Evolutionary conservation across 2,113 vertebrate species (phyloP), one percentile per base, ranked within the genome.

Genomic region (Chionis minor): DNA sequence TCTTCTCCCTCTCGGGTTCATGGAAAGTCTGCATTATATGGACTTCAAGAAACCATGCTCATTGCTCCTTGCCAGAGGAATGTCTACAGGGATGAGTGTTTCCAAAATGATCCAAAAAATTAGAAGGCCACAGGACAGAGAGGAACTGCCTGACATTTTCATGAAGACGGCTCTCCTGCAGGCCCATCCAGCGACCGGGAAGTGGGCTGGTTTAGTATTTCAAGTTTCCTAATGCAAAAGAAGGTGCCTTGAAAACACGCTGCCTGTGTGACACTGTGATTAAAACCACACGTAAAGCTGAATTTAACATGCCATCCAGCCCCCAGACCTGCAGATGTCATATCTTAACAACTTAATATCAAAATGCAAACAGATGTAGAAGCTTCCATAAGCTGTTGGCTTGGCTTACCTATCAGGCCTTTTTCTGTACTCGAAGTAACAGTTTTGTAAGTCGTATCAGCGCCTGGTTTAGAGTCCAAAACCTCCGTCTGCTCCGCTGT

Each of bases 391-490:
- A 55, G 32, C 84, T 62, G 42, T 49, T 73, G 83, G 90, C 97
- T 98, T 14, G 81, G 81, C 98, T 98, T 98, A 99, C 99, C 99
- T 98, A 99, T 99, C 75, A 99, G 99, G 94, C 99, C 99, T 97
- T 99, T 99, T 45, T 99, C 99, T 94, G 99, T 99, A 97, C 99
- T 99, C 4, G 99, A 99, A 55, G 99, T 99, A 95, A 99, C 98
- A 62, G 98, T 99, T 98, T 99, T 99, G 98, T 99, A 99, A 87
- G 97, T 90, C 12, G 98, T 52, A 81, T 99, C 99, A 82, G 98
- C 58, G 91, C 97, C 96, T 56, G 98, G 93, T 90, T 98, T 98
- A 92, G 97, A 98, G 74, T 98, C 98, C 86, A 96, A 89, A 89
- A 94, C 97, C 71, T 99, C 98, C 2, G 95, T 63, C 79, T 97